A percentile compares a stretch with the other conserved stretches of the same genome.
These are phyloP conservation scores for Odobenus rosmarus DNA, from an alignment of 2,113 vertebrate species.

Conservation along the genomic window DNA sequence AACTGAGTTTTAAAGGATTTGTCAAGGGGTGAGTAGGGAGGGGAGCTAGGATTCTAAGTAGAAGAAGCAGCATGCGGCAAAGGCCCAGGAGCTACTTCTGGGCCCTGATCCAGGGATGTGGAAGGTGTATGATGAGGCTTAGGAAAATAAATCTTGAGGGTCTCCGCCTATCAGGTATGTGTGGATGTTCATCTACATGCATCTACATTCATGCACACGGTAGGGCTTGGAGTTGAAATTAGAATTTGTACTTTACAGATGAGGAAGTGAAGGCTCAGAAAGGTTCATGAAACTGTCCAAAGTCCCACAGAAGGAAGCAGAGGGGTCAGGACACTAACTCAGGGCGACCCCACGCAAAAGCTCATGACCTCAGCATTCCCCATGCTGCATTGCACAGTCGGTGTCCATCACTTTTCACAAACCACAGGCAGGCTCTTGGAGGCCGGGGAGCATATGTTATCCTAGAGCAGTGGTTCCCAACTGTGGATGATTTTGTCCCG, in stretches of 20 bases:
- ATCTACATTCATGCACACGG: rapidly evolving
- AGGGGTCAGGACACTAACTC: not conserved
- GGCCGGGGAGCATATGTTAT: rapidly evolving
- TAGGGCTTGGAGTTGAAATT: not conserved
- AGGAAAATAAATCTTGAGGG: not conserved
- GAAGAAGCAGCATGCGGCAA: not conserved
- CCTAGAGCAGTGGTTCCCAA: not conserved
- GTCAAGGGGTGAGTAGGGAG: not conserved
- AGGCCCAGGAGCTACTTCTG: rapidly evolving
- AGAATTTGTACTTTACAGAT: not conserved
- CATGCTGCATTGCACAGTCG: rapidly evolving
- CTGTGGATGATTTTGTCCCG: not conserved
- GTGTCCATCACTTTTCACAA: rapidly evolving
- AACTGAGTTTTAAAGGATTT: not conserved
- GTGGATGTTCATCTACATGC: rapidly evolving
- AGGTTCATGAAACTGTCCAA: not conserved
- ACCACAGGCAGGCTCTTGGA: rapidly evolving
- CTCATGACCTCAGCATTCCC: rapidly evolving
- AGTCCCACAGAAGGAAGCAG: not conserved
- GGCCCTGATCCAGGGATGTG: not conserved
- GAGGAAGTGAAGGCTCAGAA: not conserved
- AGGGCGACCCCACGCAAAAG: not conserved
- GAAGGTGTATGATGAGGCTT: not conserved
- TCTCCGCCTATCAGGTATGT: not conserved
- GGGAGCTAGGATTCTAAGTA: rapidly evolving